These are phyloP conservation scores for Caenorhabditis angaria DNA, from an alignment of 2,888 invertebrate species.

Conservation along the genomic window DNA sequence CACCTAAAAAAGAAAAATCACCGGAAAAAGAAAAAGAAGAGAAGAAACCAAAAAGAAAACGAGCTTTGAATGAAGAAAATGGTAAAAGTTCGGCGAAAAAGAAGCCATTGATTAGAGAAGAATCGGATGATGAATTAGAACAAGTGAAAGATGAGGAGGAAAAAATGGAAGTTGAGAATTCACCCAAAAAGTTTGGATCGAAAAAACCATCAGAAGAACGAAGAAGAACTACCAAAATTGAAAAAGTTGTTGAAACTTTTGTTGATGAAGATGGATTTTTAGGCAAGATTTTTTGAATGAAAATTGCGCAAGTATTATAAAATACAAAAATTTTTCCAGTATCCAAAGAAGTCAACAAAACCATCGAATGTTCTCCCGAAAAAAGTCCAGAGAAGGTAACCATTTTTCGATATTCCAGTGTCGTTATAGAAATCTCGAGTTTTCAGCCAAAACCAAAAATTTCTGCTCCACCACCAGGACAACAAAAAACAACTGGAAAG, in stretches of 20 bases:
- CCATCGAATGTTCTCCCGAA: constrained; percentile 26
- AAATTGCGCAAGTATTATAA: too few relatives aligned
- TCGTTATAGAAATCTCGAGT: neutral
- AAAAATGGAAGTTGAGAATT: neutral
- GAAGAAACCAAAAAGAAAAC: constrained; percentile 11
- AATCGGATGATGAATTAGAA: constrained; percentile 21
- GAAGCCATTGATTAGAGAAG: constrained; percentile 12
- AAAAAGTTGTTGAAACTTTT: constrained; percentile 40
- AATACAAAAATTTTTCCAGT: constrained; percentile 41
- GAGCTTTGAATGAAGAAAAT: constrained; percentile 28
- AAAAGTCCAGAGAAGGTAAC: constrained; percentile 13
- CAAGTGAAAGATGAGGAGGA: neutral
- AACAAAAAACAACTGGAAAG: constrained; percentile 21
- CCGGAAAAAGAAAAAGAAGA: constrained; percentile 17
- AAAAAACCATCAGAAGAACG: neutral
- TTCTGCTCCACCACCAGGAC: constrained; percentile 28
- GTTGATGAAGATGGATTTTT: constrained; percentile 49
- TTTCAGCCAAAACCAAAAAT: constrained; percentile 25
- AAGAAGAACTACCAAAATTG: constrained; percentile 13
- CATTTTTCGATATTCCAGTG: neutral
- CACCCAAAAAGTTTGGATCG: neutral
- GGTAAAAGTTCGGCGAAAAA: constrained; percentile 3
- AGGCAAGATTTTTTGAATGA: constrained; percentile 11
- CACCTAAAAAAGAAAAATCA: constrained; percentile 7
- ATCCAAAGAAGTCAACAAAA: constrained; percentile 30